Percentiles rank a stretch among this genome's conserved stretches.
Evolutionary conservation across 2,113 vertebrate species (phyloP).

Genomic region (Hyperopisus bebe): DNA sequence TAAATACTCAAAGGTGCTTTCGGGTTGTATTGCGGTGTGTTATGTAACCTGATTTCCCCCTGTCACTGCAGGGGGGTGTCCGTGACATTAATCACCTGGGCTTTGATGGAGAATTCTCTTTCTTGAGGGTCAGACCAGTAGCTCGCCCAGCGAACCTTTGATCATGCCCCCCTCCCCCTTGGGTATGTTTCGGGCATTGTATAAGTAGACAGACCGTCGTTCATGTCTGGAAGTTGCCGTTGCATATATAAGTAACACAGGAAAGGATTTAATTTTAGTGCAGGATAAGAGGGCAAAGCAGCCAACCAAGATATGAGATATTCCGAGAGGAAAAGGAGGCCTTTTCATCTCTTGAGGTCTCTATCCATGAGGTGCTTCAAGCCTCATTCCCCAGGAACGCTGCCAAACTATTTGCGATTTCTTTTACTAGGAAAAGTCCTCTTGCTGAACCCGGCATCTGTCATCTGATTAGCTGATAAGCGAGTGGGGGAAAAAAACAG

Average conservation of each 20-base stretch:
- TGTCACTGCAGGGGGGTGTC: not conserved
- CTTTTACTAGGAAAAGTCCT: not conserved
- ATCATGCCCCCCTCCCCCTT: not conserved
- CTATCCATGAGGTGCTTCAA: not conserved
- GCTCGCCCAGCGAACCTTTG: not conserved
- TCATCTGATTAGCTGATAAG: conserved; percentile 11
- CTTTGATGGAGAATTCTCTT: not conserved
- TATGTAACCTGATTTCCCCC: not conserved
- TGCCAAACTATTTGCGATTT: not conserved
- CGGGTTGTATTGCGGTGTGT: conserved; percentile 19
- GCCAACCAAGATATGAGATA: not conserved
- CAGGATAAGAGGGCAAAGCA: not conserved
- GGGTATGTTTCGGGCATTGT: not conserved
- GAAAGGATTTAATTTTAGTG: not conserved
- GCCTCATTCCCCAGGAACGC: not conserved
- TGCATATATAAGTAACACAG: not conserved
- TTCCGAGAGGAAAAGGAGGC: not conserved
- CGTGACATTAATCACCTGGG: not conserved
- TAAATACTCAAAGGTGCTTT: conserved; percentile 9
- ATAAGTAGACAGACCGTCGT: not conserved
- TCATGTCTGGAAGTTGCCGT: not conserved
- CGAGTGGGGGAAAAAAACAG: not conserved
- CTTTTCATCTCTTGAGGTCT: not conserved
- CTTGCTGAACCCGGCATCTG: not conserved
- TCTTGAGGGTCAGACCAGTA: not conserved